Evolutionary conservation across 2,113 vertebrate genomes (phyloP).

Genomic region (Planiliza haematocheilus): DNA sequence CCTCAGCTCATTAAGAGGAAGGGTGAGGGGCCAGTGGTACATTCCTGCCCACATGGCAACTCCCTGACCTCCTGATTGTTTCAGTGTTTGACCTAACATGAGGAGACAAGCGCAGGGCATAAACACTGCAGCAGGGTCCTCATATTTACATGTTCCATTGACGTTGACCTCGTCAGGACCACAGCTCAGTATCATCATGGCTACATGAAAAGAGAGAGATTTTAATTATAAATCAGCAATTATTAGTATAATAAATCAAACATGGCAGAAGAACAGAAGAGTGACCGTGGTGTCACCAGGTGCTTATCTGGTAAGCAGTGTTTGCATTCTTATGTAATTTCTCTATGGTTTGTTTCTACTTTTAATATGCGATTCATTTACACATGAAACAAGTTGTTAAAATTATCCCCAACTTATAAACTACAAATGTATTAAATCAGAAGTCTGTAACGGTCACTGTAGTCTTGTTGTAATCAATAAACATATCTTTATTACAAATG

Average conservation of each 20-base stretch:
- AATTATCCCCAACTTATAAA: too few relatives aligned
- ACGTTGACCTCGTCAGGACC: conserved; percentile 71
- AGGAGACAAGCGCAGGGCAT: conserved; percentile 35
- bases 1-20: conserved; percentile 69
- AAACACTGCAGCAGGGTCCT: conserved; percentile 51
- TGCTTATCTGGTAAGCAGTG: too few relatives aligned
- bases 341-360: too few relatives aligned
- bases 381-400: too few relatives aligned
- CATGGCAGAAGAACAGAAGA: neutral
- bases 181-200: conserved; percentile 61
- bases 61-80: conserved; percentile 52
- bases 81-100: conserved; percentile 38
- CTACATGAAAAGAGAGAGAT: conserved; percentile 21
- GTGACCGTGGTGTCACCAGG: too few relatives aligned
- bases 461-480: too few relatives aligned
- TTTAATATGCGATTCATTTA: too few relatives aligned
- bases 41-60: conserved; percentile 65
- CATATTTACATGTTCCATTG: conserved; percentile 81
- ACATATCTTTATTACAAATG: too few relatives aligned
- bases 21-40: conserved; percentile 38
- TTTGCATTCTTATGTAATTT: too few relatives aligned
- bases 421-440: too few relatives aligned
- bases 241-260: neutral
- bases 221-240: neutral
- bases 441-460: too few relatives aligned